phyloP scores from a whole-genome alignment of 53 echinoderm and acorn worm genomes.

The Echinometra lucunter region DNA sequence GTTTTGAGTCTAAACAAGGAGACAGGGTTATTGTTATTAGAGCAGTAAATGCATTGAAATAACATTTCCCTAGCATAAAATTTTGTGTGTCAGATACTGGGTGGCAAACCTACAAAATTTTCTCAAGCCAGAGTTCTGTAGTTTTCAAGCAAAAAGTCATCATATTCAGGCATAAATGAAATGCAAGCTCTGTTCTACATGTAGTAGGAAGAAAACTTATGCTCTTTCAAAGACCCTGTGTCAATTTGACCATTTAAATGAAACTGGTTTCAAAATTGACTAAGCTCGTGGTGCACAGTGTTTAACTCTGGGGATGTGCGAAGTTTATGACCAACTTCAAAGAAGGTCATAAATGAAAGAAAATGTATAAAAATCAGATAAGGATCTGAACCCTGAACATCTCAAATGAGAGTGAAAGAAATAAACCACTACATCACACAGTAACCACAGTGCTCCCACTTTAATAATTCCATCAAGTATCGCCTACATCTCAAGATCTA shows the following conservation, averaged over 20 bases:
- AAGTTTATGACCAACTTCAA: too few species aligned
- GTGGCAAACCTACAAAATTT: background rate
- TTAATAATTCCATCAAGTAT: background rate
- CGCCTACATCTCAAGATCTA: background rate
- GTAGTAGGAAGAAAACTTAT: too few species aligned
- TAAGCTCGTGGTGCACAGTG: too few species aligned
- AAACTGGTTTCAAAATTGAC: too few species aligned
- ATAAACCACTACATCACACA: background rate
- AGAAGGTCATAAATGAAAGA: background rate
- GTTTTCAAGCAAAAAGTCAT: background rate
- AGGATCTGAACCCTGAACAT: background rate
- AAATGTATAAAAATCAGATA: background rate
- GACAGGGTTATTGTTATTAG: background rate
- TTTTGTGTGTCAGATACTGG: background rate
- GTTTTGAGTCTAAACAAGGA: background rate
- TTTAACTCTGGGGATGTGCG: too few species aligned
- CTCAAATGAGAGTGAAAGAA: background rate
- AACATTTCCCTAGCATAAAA: background rate
- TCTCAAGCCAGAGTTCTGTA: background rate
- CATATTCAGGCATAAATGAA: background rate
- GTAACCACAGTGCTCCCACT: background rate
- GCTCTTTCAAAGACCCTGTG: too few species aligned
- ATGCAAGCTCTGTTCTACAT: background rate
- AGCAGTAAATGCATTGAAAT: background rate
- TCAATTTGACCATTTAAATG: too few species aligned